phyloP scores from a whole-genome alignment of 2,797 vertebrate genomes.

The Melanogrammus aeglefinus region DNA sequence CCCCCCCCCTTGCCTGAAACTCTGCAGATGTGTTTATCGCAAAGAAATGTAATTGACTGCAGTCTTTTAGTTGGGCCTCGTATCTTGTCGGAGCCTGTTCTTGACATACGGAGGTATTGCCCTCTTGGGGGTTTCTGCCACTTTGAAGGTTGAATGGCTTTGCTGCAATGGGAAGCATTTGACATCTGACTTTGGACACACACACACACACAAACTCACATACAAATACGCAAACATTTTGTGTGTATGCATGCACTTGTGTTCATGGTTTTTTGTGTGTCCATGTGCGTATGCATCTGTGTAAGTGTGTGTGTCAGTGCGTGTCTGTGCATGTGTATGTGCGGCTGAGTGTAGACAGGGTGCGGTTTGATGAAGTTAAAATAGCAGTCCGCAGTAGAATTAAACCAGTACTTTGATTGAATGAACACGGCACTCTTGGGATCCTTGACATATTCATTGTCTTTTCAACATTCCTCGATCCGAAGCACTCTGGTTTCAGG shows the following conservation, averaged over 20 bases:
- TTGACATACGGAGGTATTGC: not conserved
- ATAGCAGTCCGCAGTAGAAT: not conserved
- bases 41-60: conserved; percentile 5
- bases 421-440: not conserved
- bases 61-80: conserved; percentile 3
- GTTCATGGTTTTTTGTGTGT: not conserved
- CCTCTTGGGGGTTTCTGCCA: not conserved
- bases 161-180: not conserved
- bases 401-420: not conserved
- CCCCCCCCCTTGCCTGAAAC: conserved; percentile 36
- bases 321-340: not conserved
- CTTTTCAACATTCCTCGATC: not conserved
- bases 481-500: not conserved
- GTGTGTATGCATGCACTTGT: not conserved
- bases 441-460: no score
- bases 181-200: not conserved
- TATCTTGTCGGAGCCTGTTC: not conserved
- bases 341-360: not conserved
- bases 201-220: no score
- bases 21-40: conserved; percentile 23
- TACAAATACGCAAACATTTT: not conserved
- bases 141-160: not conserved
- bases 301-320: not conserved
- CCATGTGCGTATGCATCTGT: not conserved
- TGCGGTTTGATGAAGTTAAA: not conserved